phyloP scores from a whole-genome alignment of 2,888 invertebrate genomes.

The Rotaria sp. region DNA sequence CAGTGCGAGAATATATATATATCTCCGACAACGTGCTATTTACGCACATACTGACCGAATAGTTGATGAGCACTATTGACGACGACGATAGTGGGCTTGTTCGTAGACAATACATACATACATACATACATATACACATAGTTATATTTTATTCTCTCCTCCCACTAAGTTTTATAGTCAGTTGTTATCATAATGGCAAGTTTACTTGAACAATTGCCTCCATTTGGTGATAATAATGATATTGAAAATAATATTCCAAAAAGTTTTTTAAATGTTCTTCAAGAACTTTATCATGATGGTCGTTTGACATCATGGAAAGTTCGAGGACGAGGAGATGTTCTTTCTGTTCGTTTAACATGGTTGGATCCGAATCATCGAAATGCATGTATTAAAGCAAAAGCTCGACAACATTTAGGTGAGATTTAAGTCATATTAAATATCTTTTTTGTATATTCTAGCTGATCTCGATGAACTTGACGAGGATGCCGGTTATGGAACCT shows the following conservation, averaged over 20 bases:
- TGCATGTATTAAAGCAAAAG: conserved; percentile 12
- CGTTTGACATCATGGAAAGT: conserved; percentile 36
- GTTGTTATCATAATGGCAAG: background rate
- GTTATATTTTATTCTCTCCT: background rate
- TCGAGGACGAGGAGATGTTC: conserved; percentile 30
- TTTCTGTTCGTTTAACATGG: conserved; percentile 35
- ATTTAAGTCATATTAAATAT: background rate
- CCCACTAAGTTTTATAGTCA: background rate
- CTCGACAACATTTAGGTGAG: conserved; percentile 28
- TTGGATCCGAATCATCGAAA: conserved; percentile 16
- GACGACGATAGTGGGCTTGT: background rate
- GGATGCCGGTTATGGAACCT: background rate
- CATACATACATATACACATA: background rate
- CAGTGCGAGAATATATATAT: background rate
- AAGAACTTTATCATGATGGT: conserved; percentile 32
- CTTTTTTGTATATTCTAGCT: background rate
- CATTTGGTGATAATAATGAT: background rate
- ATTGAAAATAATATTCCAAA: background rate
- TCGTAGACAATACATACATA: background rate
- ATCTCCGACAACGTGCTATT: background rate
- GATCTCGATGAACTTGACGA: background rate
- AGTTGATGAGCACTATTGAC: background rate
- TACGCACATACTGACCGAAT: conserved; percentile 1
- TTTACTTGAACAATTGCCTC: background rate
- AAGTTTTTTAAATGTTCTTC: conserved; percentile 25